phyloP scores from a whole-genome alignment of 2,113 vertebrate species.

The Tringa solitaria region DNA sequence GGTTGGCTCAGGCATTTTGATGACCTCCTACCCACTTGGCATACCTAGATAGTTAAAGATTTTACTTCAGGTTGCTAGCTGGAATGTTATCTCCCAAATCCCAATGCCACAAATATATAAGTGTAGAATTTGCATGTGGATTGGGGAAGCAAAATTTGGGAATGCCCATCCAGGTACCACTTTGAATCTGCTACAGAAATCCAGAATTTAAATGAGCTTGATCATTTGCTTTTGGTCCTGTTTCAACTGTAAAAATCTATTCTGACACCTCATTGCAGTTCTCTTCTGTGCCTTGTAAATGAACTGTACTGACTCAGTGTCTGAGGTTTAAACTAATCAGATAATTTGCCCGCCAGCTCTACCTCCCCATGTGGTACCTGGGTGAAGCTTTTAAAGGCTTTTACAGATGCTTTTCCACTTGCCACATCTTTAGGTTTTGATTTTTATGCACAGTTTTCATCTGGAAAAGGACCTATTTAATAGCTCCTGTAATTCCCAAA shows the following conservation, averaged over 20 bases:
- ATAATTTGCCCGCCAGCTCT: not conserved
- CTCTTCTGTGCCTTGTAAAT: not conserved
- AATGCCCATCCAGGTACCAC: not conserved
- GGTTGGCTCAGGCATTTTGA: not conserved
- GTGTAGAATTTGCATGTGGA: not conserved
- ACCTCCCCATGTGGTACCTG: not conserved
- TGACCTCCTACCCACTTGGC: not conserved
- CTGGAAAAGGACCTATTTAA: not conserved
- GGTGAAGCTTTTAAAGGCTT: not conserved
- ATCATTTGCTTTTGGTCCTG: not conserved
- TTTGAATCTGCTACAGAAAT: not conserved
- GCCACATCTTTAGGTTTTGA: not conserved
- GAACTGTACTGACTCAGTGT: not conserved
- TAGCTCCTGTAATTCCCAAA: not conserved
- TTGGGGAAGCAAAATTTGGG: not conserved
- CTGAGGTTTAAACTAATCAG: not conserved
- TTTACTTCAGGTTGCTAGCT: not conserved
- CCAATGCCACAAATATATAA: not conserved
- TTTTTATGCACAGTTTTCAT: not conserved
- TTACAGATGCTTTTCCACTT: not conserved
- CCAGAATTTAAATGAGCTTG: not conserved
- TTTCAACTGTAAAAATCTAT: not conserved
- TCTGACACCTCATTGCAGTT: not conserved
- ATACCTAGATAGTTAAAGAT: not conserved
- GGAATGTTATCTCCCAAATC: not conserved